Conservation (phyloP, 2,113 vertebrate genomes). For the Forbesichthys agassizii region DNA sequence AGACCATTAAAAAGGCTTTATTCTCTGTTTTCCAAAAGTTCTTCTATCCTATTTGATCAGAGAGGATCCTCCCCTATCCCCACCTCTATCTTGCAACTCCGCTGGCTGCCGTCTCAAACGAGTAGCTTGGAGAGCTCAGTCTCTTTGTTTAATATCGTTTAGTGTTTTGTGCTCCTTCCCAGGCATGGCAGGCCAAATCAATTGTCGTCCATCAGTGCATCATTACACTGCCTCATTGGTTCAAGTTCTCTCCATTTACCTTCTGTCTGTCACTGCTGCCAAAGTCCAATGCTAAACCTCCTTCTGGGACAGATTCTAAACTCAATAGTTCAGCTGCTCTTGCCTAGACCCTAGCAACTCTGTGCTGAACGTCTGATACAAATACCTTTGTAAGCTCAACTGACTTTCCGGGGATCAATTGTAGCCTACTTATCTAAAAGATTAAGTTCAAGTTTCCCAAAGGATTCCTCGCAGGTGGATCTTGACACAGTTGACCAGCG, state of each 20-base stretch:
- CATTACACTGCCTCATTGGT: not conserved
- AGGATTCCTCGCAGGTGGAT: too few relatives aligned
- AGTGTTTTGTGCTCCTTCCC: not conserved
- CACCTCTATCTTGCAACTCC: not conserved
- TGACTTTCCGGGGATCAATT: too few relatives aligned
- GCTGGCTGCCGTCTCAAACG: not conserved
- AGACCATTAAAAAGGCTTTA: not conserved
- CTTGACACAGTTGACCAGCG: too few relatives aligned
- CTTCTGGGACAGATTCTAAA: not conserved
- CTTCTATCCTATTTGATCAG: not conserved
- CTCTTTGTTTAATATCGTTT: not conserved
- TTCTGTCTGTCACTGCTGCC: not conserved
- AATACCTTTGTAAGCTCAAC: too few relatives aligned
- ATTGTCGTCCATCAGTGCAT: not conserved
- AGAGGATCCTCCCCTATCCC: not conserved
- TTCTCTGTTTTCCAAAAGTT: not conserved
- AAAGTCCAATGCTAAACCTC: not conserved
- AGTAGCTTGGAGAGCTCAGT: not conserved
- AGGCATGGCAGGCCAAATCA: not conserved
- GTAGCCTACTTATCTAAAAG: too few relatives aligned
- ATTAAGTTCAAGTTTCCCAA: too few relatives aligned
- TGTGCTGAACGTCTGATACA: too few relatives aligned
- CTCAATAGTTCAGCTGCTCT: not conserved
- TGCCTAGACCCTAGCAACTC: too few relatives aligned
- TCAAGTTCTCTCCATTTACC: not conserved